Evolutionary conservation across 2,888 invertebrate genomes (phyloP).

Genomic region (Scrobipalpa costella): DNA sequence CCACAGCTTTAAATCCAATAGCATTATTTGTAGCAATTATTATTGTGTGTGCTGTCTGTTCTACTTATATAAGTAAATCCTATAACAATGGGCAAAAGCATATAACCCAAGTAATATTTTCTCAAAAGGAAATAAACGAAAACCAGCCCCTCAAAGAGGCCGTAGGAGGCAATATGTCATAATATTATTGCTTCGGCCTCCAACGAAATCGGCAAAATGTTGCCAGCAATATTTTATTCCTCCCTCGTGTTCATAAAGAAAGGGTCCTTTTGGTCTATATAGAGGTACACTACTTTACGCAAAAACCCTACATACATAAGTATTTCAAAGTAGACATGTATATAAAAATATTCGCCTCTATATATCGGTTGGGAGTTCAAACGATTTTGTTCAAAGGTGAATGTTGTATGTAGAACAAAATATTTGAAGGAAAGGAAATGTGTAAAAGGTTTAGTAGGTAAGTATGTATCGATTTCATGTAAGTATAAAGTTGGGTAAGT

Average conservation of each 20-base stretch:
- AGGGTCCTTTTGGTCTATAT: constrained; percentile 49
- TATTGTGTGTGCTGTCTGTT: too few species aligned
- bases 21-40: too few species aligned
- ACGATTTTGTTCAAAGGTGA: constrained; percentile 12
- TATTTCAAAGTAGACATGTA: not conserved
- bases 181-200: constrained; percentile 77
- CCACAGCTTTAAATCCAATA: too few species aligned
- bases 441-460: constrained; percentile 14
- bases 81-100: constrained; percentile 15
- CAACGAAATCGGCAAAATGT: constrained; percentile 65
- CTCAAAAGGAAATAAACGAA: constrained; percentile 23
- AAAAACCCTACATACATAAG: constrained; percentile 18
- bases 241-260: constrained; percentile 52
- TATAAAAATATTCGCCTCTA: not conserved
- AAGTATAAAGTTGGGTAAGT: not conserved
- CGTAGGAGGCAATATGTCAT: constrained; percentile 74
- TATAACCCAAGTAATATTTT: constrained; percentile 26
- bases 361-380: constrained; percentile 7
- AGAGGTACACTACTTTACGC: constrained; percentile 32
- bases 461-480: not conserved
- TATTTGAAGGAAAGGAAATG: not conserved
- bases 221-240: constrained; percentile 73
- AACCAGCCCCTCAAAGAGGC: constrained; percentile 56
- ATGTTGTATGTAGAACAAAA: not conserved
- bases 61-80: too few species aligned